These are phyloP conservation scores for Bradypodion ventrale DNA, from an alignment of 2,797 vertebrate species.

Conservation along the genomic window DNA sequence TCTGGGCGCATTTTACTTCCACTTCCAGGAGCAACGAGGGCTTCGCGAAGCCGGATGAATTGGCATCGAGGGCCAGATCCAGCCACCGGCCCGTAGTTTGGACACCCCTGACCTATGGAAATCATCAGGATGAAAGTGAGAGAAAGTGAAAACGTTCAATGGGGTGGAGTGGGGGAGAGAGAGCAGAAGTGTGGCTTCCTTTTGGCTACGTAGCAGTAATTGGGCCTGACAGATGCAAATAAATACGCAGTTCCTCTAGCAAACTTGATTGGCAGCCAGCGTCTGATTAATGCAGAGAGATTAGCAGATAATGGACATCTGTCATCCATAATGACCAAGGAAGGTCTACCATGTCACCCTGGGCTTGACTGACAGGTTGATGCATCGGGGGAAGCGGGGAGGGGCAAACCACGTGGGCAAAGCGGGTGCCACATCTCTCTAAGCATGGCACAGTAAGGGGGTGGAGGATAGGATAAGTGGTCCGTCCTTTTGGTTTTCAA, in stretches of 20 bases:
- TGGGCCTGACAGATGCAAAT: constrained; percentile 32
- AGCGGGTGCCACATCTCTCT: not conserved
- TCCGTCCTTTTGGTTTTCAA: too few species aligned
- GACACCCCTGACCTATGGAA: not conserved
- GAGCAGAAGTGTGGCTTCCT: too few species aligned
- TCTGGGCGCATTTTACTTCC: too few species aligned
- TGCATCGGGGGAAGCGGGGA: not conserved
- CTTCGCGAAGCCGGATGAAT: too few species aligned
- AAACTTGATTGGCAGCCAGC: constrained; percentile 24
- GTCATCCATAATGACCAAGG: constrained; percentile 29
- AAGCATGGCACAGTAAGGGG: accelerated
- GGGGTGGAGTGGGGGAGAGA: too few species aligned
- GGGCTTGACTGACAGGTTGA: not conserved
- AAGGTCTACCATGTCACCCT: constrained; percentile 1
- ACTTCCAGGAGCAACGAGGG: too few species aligned
- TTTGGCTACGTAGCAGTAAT: constrained; percentile 22
- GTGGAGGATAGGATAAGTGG: accelerated
- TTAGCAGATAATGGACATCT: constrained; percentile 40
- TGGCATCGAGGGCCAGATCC: too few species aligned
- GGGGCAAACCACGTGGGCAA: not conserved
- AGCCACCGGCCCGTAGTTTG: too few species aligned
- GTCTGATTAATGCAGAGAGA: constrained; percentile 29
- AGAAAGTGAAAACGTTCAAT: not conserved
- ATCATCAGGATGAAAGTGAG: not conserved
- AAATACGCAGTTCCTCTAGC: not conserved